Percentiles rank a stretch among this genome's conserved stretches.
These are phyloP conservation scores for Sebastes minor DNA, from an alignment of 2,797 vertebrate species.

Conservation along the genomic window DNA sequence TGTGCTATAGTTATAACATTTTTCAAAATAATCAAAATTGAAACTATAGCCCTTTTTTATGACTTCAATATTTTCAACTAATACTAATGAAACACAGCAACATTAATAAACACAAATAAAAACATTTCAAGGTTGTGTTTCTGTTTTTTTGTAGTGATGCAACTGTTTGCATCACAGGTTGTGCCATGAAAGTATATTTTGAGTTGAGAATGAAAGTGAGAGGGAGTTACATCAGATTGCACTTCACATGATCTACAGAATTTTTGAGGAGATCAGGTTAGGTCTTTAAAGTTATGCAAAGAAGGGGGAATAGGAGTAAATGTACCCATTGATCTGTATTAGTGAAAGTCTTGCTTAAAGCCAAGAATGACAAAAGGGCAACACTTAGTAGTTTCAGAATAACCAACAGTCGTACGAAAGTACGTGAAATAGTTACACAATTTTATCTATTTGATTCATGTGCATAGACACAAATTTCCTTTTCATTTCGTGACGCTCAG, in stretches of 20 bases:
- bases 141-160: background rate
- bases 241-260: background rate
- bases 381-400: background rate
- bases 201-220: background rate
- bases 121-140: background rate
- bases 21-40: background rate
- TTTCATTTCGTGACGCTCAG: too few species aligned
- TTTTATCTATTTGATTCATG: too few species aligned
- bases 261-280: background rate
- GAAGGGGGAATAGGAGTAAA: background rate
- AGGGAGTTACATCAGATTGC: background rate
- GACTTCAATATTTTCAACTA: background rate
- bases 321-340: background rate
- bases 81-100: background rate
- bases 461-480: too few species aligned
- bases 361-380: background rate
- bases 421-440: too few species aligned
- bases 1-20: background rate
- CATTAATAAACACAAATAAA: background rate
- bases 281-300: background rate
- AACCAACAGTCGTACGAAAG: too few species aligned
- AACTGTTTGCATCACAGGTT: background rate
- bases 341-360: background rate
- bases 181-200: background rate
- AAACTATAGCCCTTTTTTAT: background rate